phyloP scores from a whole-genome alignment of 2,113 vertebrate genomes.

The Oxyura jamaicensis region DNA sequence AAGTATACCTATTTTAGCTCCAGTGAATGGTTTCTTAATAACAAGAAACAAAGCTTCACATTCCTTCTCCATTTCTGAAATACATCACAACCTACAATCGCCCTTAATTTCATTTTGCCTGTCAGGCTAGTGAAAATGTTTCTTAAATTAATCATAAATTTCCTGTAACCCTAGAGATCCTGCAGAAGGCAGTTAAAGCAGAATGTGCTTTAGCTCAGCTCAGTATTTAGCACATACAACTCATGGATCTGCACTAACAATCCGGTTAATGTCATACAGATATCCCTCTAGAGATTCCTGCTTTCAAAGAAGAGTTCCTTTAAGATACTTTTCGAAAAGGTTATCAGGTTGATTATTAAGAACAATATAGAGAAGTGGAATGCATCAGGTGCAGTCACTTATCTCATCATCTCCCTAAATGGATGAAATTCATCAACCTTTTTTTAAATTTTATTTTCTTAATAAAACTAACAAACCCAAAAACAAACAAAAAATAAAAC shows the following conservation, averaged over 20 bases:
- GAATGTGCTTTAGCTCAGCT: not conserved
- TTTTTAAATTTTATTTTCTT: not conserved
- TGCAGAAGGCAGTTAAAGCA: not conserved
- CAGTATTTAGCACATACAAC: not conserved
- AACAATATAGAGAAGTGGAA: not conserved
- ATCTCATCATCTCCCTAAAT: not conserved
- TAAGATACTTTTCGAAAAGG: not conserved
- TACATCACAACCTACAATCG: not conserved
- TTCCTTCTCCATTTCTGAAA: not conserved
- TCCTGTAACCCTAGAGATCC: not conserved
- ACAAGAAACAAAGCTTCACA: not conserved
- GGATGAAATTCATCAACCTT: not conserved
- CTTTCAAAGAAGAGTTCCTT: not conserved
- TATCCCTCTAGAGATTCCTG: not conserved
- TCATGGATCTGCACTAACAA: rapidly evolving
- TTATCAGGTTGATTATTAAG: not conserved
- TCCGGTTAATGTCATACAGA: not conserved
- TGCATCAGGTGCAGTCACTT: not conserved
- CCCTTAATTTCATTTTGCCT: not conserved
- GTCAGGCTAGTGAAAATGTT: not conserved
- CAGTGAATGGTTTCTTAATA: not conserved
- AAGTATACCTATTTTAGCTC: not conserved
- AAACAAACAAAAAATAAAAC: too few species aligned
- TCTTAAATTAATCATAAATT: not conserved
- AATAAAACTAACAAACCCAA: not conserved